phyloP scores from a whole-genome alignment of 2,113 vertebrate species.

The Steatornis caripensis region DNA sequence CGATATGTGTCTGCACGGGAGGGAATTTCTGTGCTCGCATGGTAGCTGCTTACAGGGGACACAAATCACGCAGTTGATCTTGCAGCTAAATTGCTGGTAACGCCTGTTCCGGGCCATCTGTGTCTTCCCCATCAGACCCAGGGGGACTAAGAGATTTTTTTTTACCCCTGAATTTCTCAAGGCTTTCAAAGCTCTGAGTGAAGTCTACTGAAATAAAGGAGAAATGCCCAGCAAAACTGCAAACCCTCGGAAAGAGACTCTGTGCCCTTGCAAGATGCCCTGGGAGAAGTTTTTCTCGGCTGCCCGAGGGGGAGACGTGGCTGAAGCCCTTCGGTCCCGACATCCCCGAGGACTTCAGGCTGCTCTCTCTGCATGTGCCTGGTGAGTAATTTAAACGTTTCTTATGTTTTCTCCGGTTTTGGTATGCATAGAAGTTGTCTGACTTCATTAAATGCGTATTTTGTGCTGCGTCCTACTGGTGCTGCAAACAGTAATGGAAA shows the following conservation, averaged over 20 bases:
- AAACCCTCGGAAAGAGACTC: background rate
- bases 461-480: background rate
- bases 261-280: background rate
- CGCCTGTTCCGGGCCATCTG: background rate
- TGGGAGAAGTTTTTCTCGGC: background rate
- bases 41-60: background rate
- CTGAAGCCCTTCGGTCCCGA: fast-evolving
- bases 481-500: background rate
- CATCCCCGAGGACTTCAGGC: background rate
- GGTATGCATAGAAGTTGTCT: background rate
- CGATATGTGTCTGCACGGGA: background rate
- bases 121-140: too few species aligned
- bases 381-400: background rate
- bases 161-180: background rate
- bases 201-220: background rate
- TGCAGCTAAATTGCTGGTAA: too few species aligned
- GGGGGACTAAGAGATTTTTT: background rate
- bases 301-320: fast-evolving
- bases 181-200: background rate
- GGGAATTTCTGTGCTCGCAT: fast-evolving
- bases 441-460: background rate
- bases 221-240: background rate
- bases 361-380: fast-evolving
- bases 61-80: fast-evolving
- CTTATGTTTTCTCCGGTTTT: background rate